phyloP scores from a whole-genome alignment of 1,140 invertebrate genomes.

The Danaus plexippus region DNA sequence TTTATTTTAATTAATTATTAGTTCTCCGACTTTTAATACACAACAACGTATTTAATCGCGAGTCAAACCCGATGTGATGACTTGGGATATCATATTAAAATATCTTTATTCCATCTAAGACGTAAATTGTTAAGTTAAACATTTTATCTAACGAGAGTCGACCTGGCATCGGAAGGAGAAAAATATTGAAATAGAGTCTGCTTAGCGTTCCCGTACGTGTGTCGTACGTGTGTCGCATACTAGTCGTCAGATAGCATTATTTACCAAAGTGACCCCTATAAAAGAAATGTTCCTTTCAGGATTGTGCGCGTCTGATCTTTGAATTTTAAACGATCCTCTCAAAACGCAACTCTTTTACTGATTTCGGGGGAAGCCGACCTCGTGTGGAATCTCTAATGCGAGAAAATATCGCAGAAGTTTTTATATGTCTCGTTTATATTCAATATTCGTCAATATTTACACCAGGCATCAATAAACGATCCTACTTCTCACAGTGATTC shows the following conservation, averaged over 20 bases:
- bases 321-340: constrained; percentile 51
- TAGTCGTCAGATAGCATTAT: constrained; percentile 37
- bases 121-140: too few relatives aligned
- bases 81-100: too few relatives aligned
- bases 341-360: constrained; percentile 44
- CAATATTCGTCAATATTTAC: too few relatives aligned
- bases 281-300: constrained; percentile 48
- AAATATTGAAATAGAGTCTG: constrained; percentile 18
- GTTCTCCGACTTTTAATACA: too few relatives aligned
- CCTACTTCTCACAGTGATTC: too few relatives aligned
- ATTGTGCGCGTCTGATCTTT: constrained; percentile 45
- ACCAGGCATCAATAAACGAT: too few relatives aligned
- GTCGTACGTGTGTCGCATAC: constrained; percentile 32
- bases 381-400: constrained; percentile 39
- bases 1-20: too few relatives aligned
- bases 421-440: too few relatives aligned
- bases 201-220: not conserved
- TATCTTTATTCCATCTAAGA: too few relatives aligned
- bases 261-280: constrained; percentile 53
- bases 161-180: constrained; percentile 5
- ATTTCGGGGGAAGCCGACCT: constrained; percentile 31
- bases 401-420: not conserved
- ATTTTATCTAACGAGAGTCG: too few relatives aligned
- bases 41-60: too few relatives aligned
- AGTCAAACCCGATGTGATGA: too few relatives aligned